These are phyloP conservation scores for Phallusia fumigata DNA, from an alignment of 23 tunicate genomes.

Conservation along the genomic window DNA sequence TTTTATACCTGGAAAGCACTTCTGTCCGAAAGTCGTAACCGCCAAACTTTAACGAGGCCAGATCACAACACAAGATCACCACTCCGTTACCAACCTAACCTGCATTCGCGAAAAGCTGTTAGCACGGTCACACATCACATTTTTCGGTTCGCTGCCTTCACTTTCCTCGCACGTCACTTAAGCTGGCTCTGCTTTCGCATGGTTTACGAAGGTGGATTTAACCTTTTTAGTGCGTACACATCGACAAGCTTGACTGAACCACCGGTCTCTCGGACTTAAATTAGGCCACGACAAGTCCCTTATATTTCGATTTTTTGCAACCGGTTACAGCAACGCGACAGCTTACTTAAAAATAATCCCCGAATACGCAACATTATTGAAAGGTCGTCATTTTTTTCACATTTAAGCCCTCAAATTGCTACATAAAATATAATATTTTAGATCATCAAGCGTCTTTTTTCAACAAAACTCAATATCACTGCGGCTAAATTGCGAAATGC, in stretches of 20 bases:
- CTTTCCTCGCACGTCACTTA: too few species aligned
- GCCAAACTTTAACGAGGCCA: too few species aligned
- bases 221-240: constrained; percentile 1
- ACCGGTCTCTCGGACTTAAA: not conserved
- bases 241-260: not conserved
- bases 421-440: not conserved
- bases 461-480: not conserved
- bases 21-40: too few species aligned
- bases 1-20: too few species aligned
- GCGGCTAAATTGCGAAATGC: not conserved
- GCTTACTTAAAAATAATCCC: too few species aligned
- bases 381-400: not conserved
- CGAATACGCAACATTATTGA: not conserved
- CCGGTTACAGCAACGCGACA: not conserved
- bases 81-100: too few species aligned
- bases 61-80: too few species aligned
- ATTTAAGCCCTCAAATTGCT: not conserved
- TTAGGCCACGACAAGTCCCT: not conserved
- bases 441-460: not conserved
- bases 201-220: not conserved
- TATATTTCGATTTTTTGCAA: not conserved
- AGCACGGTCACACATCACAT: too few species aligned
- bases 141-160: too few species aligned
- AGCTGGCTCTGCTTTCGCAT: too few species aligned
- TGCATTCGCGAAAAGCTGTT: too few species aligned